phyloP scores from a whole-genome alignment of 2,113 vertebrate species.

The Rhea pennata region DNA sequence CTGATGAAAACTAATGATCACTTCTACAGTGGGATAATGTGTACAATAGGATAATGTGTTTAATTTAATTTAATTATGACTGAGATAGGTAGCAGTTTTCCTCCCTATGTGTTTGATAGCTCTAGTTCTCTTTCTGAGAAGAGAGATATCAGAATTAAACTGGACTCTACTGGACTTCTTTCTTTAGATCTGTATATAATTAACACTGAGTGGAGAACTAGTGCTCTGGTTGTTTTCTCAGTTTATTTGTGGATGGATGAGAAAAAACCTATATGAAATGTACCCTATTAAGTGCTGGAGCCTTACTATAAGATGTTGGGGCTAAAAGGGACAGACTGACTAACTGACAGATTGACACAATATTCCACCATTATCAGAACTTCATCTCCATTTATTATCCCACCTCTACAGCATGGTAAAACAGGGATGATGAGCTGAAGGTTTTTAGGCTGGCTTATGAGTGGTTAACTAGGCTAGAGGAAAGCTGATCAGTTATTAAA shows the following conservation, averaged over 20 bases:
- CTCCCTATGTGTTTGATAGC: background rate
- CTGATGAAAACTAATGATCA: background rate
- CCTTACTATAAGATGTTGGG: background rate
- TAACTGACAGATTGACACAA: background rate
- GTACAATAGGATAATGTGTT: background rate
- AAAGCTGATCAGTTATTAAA: background rate
- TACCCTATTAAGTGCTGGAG: background rate
- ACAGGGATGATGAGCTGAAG: background rate
- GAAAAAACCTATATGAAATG: background rate
- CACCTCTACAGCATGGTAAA: background rate
- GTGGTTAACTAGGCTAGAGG: background rate
- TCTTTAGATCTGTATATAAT: background rate
- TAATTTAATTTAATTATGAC: conserved; percentile 1
- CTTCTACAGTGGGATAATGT: background rate
- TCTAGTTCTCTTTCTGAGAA: background rate
- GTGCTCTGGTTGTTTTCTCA: background rate
- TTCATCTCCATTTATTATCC: background rate
- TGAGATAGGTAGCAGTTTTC: background rate
- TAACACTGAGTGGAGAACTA: background rate
- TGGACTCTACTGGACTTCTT: background rate
- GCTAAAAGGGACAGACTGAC: background rate
- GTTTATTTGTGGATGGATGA: background rate
- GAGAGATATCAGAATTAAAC: background rate
- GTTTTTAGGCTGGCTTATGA: background rate
- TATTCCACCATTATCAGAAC: background rate